Conservation (phyloP, 2,797 vertebrate species). For the Protosalanx chinensis region DNA sequence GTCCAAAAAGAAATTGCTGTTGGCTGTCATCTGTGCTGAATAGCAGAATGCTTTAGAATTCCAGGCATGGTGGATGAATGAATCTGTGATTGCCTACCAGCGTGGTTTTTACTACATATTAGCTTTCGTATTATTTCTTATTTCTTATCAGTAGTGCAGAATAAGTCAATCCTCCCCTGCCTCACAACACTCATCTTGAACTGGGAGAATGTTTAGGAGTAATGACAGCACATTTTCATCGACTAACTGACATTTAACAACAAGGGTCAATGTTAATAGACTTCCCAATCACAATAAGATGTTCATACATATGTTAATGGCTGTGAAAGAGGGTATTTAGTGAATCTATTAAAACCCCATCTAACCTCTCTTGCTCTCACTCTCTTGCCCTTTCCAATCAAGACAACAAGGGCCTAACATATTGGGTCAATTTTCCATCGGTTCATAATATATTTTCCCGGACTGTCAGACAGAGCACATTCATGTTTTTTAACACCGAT, state of each 20-base stretch:
- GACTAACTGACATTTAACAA: slow-evolving; percentile 37
- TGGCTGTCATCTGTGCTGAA: background rate
- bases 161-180: slow-evolving; percentile 14
- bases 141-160: slow-evolving; percentile 16
- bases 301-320: slow-evolving; percentile 54
- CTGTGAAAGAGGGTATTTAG: slow-evolving; percentile 34
- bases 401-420: background rate
- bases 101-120: background rate
- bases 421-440: background rate
- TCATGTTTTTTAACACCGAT: no score
- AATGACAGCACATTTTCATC: slow-evolving; percentile 33
- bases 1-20: background rate
- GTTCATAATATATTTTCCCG: background rate
- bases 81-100: background rate
- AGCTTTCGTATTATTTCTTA: background rate
- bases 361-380: slow-evolving; percentile 11
- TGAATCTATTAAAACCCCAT: slow-evolving; percentile 5
- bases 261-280: slow-evolving; percentile 53
- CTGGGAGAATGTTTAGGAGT: slow-evolving; percentile 33
- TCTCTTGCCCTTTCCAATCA: background rate
- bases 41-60: background rate
- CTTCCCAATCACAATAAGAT: slow-evolving; percentile 39
- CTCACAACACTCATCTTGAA: slow-evolving; percentile 18
- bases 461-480: no score
- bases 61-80: background rate